Evolutionary conservation across 1,140 invertebrate genomes (phyloP).

Genomic region (Grapholita molesta): DNA sequence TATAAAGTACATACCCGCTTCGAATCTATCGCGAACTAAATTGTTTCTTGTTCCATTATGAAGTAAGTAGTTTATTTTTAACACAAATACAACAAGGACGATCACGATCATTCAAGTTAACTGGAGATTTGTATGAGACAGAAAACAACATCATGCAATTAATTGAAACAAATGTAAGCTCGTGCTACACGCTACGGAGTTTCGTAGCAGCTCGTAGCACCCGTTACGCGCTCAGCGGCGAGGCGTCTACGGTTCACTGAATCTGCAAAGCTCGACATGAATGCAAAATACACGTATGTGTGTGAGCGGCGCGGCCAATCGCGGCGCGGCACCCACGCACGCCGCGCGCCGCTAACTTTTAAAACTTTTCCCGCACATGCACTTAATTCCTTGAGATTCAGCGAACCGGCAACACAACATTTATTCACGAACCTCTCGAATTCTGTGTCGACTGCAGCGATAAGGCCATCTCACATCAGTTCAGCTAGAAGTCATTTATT

Average conservation of each 20-base stretch:
- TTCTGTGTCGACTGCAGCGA: slow-evolving; percentile 75
- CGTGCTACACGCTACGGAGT: slow-evolving; percentile 33
- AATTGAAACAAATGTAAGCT: not conserved
- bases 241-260: slow-evolving; percentile 69
- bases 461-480: slow-evolving; percentile 71
- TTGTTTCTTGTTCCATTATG: not conserved
- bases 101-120: not conserved
- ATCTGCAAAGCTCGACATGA: slow-evolving; percentile 56
- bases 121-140: not conserved
- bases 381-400: slow-evolving; percentile 39
- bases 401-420: slow-evolving; percentile 29
- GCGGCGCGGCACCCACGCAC: slow-evolving; percentile 56
- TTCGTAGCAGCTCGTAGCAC: slow-evolving; percentile 52
- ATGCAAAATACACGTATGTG: slow-evolving; percentile 73
- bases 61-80: not conserved
- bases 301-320: slow-evolving; percentile 59
- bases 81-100: not conserved
- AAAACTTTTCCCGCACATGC: slow-evolving; percentile 64
- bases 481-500: slow-evolving; percentile 61
- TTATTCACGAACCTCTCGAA: slow-evolving; percentile 66
- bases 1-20: no score
- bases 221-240: slow-evolving; percentile 48
- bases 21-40: not conserved
- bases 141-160: not conserved
- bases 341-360: slow-evolving; percentile 59